These are phyloP conservation scores for Aspidiotus rigidus DNA, from an alignment of 2,888 invertebrate species.

Conservation along the genomic window DNA sequence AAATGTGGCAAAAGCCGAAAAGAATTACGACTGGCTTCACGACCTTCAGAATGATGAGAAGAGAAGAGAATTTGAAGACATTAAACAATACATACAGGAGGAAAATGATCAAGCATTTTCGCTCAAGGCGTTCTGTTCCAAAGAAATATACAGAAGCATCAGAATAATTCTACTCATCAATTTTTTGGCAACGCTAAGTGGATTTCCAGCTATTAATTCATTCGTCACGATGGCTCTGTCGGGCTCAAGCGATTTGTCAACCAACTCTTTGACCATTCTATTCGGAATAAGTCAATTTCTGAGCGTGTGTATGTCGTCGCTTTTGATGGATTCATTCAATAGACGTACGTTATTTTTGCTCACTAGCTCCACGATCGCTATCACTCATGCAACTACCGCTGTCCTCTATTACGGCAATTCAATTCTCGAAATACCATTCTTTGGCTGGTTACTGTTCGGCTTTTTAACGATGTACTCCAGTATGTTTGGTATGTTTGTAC, in stretches of 20 bases:
- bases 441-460: conserved; percentile 18
- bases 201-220: conserved; percentile 35
- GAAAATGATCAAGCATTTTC: conserved; percentile 9
- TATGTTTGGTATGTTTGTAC: neutral
- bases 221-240: conserved; percentile 37
- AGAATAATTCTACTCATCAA: conserved; percentile 5
- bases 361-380: neutral
- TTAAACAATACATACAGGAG: conserved; percentile 1
- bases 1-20: conserved; percentile 27
- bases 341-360: conserved; percentile 35
- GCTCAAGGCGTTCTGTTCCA: conserved; percentile 1
- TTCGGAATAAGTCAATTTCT: conserved; percentile 37
- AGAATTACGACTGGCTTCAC: conserved; percentile 13
- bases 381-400: conserved; percentile 4
- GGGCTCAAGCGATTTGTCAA: conserved; percentile 35
- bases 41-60: neutral
- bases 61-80: conserved; percentile 1
- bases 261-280: conserved; percentile 37
- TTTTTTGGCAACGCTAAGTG: neutral
- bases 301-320: conserved; percentile 36
- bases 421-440: neutral
- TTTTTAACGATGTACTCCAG: conserved; percentile 10
- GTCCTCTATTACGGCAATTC: conserved; percentile 3
- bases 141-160: conserved; percentile 31
- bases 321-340: conserved; percentile 37